A percentile compares a stretch with the other conserved stretches of the same genome.
phyloP scores from a whole-genome alignment of 2,113 vertebrate genomes.

The Bos taurus region DNA sequence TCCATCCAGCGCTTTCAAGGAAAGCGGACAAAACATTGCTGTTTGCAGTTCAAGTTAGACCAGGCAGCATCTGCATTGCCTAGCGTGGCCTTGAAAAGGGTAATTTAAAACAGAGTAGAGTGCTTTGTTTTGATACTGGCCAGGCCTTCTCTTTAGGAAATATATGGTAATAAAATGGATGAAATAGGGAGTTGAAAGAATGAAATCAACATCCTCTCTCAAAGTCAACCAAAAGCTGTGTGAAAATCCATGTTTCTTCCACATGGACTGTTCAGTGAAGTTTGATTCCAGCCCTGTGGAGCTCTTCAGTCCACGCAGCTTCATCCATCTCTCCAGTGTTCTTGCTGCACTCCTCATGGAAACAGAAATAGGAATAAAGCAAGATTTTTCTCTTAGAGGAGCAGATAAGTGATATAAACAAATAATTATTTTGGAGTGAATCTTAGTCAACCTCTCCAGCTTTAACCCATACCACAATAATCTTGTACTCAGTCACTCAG shows the following conservation, averaged over 20 bases:
- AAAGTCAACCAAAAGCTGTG: constrained; percentile 33
- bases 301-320: not conserved
- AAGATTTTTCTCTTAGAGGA: not conserved
- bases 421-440: not conserved
- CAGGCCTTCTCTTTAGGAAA: constrained; percentile 68
- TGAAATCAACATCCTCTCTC: constrained; percentile 56
- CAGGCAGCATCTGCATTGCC: not conserved
- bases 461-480: not conserved
- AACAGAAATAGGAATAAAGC: not conserved
- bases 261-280: not conserved
- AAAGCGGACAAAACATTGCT: constrained; percentile 46
- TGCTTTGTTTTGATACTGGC: constrained; percentile 62
- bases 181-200: constrained; percentile 52
- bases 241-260: not conserved
- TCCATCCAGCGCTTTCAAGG: constrained; percentile 40
- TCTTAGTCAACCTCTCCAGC: not conserved
- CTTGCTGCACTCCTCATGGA: not conserved
- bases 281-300: not conserved
- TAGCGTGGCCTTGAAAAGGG: constrained; percentile 34
- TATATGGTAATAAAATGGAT: constrained; percentile 63
- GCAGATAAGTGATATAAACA: not conserved
- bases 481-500: not conserved
- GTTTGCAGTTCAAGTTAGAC: not conserved
- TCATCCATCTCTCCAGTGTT: not conserved
- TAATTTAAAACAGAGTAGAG: constrained; percentile 67